Percentiles rank a stretch among this genome's conserved stretches.
These are phyloP conservation scores for Metaphire vulgaris DNA, from an alignment of 1,140 invertebrate genomes.

Conservation along the genomic window DNA sequence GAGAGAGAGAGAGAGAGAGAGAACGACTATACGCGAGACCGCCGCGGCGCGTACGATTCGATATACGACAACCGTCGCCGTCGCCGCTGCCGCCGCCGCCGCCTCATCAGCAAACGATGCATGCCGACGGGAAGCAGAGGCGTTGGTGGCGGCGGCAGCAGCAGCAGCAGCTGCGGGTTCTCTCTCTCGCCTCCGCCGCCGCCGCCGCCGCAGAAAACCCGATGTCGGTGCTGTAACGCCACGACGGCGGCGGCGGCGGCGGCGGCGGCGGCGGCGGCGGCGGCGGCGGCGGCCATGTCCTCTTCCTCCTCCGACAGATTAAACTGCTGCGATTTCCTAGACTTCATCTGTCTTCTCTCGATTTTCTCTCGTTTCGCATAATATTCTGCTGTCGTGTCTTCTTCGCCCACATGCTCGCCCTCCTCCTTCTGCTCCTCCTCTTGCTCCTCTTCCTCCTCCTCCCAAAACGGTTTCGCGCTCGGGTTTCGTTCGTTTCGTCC, in stretches of 20 bases:
- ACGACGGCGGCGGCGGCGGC: too few relatives aligned
- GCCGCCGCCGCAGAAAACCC: too few relatives aligned
- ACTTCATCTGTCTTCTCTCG: not conserved
- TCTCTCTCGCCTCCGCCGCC: not conserved
- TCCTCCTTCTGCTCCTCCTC: not conserved
- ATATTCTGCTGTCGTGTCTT: not conserved
- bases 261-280: too few relatives aligned
- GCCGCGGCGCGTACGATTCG: conserved; percentile 14
- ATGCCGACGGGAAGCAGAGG: too few relatives aligned
- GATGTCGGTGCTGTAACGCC: too few relatives aligned
- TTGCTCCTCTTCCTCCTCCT: not conserved
- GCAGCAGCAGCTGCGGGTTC: too few relatives aligned
- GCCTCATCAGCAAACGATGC: not conserved
- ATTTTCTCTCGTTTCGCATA: not conserved
- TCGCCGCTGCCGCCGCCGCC: not conserved
- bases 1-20: conserved; percentile 29
- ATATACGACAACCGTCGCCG: not conserved
- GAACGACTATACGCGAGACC: conserved; percentile 26
- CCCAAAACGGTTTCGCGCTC: too few relatives aligned
- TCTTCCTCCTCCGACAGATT: not conserved
- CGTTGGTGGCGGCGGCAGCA: too few relatives aligned
- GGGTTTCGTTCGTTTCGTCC: too few relatives aligned
- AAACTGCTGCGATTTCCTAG: not conserved
- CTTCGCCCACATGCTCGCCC: not conserved
- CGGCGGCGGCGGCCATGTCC: not conserved